Evolutionary conservation across 2,888 invertebrate species (phyloP).

Genomic region (Galerucella pusilla): DNA sequence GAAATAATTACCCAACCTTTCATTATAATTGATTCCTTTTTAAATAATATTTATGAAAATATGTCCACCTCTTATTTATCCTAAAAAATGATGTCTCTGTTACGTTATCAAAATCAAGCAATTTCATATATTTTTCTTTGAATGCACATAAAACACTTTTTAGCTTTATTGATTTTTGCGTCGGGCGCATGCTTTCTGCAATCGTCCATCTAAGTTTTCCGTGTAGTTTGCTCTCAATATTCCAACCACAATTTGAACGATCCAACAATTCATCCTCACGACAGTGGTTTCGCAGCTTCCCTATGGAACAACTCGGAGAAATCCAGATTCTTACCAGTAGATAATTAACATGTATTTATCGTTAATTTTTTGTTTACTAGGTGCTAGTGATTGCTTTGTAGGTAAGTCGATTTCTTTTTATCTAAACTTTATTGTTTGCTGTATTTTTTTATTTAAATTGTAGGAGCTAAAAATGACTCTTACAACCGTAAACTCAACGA

Average conservation of each 20-base stretch:
- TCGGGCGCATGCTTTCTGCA: constrained; percentile 48
- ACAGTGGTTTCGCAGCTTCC: constrained; percentile 53
- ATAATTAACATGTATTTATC: constrained; percentile 41
- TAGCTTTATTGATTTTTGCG: constrained; percentile 53
- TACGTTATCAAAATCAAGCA: neutral
- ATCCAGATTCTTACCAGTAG: constrained; percentile 37
- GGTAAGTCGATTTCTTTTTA: constrained; percentile 40
- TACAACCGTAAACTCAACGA: constrained; percentile 54
- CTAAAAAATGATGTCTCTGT: too few relatives aligned
- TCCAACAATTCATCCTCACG: too few relatives aligned
- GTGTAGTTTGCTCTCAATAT: neutral
- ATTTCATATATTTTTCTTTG: constrained; percentile 7
- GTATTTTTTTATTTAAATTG: neutral
- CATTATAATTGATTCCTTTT: too few relatives aligned
- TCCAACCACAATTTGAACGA: constrained; percentile 17
- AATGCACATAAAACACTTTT: constrained; percentile 19
- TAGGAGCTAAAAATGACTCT: constrained; percentile 39
- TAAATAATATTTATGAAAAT: too few relatives aligned
- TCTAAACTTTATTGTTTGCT: neutral
- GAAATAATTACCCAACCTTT: too few relatives aligned
- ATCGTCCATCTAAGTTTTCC: constrained; percentile 37
- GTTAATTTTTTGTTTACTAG: constrained; percentile 34
- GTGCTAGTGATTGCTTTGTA: constrained; percentile 24
- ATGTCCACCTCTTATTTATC: too few relatives aligned
- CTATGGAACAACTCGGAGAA: constrained; percentile 49